These are phyloP conservation scores for Vandiemenella viatica DNA, from an alignment of 2,888 invertebrate genomes.

Conservation along the genomic window DNA sequence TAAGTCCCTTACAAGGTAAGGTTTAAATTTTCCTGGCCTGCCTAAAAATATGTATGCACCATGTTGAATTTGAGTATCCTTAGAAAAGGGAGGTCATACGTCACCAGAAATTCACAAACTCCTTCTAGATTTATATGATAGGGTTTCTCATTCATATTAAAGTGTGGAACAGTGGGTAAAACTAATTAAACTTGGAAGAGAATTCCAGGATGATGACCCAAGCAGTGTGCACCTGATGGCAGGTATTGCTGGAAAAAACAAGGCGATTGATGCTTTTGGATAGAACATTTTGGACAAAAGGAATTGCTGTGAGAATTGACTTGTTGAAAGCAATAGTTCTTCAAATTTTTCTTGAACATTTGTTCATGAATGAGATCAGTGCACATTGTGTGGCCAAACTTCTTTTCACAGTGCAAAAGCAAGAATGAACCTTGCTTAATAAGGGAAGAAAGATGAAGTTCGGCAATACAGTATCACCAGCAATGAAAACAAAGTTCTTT, in stretches of 20 bases:
- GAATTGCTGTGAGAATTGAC: neutral
- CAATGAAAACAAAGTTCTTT: too few species aligned
- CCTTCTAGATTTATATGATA: neutral
- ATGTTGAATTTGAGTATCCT: too few species aligned
- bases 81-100: too few species aligned
- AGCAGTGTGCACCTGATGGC: neutral
- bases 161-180: neutral
- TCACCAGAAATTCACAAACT: neutral
- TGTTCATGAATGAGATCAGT: too few species aligned
- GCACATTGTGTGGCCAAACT: neutral
- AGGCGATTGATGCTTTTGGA: neutral
- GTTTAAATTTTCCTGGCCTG: too few species aligned
- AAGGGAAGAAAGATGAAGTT: neutral
- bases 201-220: neutral
- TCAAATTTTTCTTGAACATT: neutral
- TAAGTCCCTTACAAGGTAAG: too few species aligned
- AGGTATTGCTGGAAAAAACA: neutral
- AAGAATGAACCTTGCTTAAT: neutral
- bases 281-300: neutral
- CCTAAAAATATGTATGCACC: too few species aligned
- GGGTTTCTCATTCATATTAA: neutral
- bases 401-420: neutral
- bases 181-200: neutral
- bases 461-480: neutral
- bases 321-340: neutral